Evolutionary conservation across 37 sponge, comb jelly and placozoan genomes (phyloP), one percentile per base, ranked within the genome.

Genomic region (Diacarnus erythraeanus): DNA sequence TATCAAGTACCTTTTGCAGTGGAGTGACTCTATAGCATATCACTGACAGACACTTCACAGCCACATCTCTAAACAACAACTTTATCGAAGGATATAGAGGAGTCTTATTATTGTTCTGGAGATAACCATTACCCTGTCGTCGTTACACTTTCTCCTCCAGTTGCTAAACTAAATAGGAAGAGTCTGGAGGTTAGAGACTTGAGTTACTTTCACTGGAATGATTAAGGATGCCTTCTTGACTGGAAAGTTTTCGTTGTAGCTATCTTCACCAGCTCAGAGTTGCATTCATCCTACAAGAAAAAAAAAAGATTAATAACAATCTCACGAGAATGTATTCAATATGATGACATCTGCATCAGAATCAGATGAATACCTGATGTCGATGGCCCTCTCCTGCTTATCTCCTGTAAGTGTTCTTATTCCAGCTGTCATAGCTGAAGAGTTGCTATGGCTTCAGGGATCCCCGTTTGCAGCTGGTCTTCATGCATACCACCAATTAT

Each of bases 371-470:
- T 78, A 56, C 58, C 89, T 87, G 42, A 95, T 88, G 56, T 88
- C 91, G 56, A 95, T 85, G 31, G 95, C 95, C 6, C 92, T 95
- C n/a, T n/a, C n/a, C n/a, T n/a, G n/a, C n/a, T n/a, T n/a, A n/a
- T n/a, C n/a, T n/a, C n/a, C n/a, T n/a, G n/a, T n/a, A n/a, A n/a
- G n/a, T n/a, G n/a, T n/a, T n/a, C n/a, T n/a, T n/a, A n/a, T n/a
- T n/a, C n/a, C n/a, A n/a, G n/a, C n/a, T n/a, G 56, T 64, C n/a
- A n/a, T n/a, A n/a, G n/a, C 38, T 71, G 41, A 63, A n/a, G n/a
- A n/a, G n/a, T n/a, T n/a, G n/a, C n/a, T n/a, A n/a, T n/a, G n/a
- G n/a, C n/a, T n/a, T n/a, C n/a, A n/a, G n/a, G n/a, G n/a, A n/a
- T n/a, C n/a, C n/a, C 78, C 43, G 78, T 78, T n/a, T n/a, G n/a